These are phyloP conservation scores for Sylvilagus floridanus DNA, from an alignment of 2,797 vertebrate genomes.

Conservation along the genomic window DNA sequence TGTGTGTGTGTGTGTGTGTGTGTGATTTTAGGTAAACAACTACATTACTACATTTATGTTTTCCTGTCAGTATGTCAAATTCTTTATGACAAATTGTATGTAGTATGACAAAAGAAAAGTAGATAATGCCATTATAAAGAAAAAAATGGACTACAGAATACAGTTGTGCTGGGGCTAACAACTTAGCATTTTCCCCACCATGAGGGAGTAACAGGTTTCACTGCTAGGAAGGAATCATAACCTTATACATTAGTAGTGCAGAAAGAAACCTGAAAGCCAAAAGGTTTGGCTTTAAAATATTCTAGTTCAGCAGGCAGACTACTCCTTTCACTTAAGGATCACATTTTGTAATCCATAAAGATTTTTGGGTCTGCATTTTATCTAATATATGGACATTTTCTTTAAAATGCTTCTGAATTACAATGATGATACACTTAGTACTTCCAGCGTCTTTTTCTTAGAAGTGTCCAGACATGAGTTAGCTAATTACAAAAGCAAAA, in stretches of 20 bases:
- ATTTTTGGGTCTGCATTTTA: not conserved
- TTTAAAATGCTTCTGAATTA: constrained; percentile 42
- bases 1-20: not conserved
- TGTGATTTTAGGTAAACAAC: not conserved
- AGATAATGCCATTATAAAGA: not conserved
- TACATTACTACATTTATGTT: not conserved
- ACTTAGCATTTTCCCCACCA: not conserved
- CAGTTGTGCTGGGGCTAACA: not conserved
- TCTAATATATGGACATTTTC: not conserved
- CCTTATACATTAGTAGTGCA: not conserved
- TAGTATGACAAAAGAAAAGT: not conserved
- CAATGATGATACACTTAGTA: not conserved
- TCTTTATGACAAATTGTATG: not conserved
- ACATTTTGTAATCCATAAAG: constrained; percentile 28
- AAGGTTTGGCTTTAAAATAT: not conserved
- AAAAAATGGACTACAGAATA: not conserved
- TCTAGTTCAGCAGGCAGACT: not conserved
- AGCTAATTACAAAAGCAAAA: constrained; percentile 25
- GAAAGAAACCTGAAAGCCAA: constrained; percentile 34
- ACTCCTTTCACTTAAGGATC: not conserved
- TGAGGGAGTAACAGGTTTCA: not conserved
- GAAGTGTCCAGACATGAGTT: not conserved
- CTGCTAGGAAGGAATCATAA: constrained; percentile 5
- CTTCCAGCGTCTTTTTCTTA: not conserved
- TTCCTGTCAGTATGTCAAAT: not conserved